phyloP scores from a whole-genome alignment of 2,113 vertebrate species.

The Hydrochoerus hydrochaeris region DNA sequence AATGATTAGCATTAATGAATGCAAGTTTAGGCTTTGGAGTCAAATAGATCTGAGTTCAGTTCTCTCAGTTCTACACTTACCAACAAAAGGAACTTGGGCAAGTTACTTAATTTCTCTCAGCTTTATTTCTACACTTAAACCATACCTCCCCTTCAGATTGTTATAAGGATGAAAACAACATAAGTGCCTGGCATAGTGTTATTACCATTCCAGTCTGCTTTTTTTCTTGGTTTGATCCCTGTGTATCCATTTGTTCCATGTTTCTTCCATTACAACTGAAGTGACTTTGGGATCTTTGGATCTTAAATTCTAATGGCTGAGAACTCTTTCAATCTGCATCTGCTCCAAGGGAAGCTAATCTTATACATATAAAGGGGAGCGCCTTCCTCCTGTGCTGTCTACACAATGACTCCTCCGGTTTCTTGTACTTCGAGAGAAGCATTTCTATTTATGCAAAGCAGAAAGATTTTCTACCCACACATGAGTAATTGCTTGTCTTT shows the following conservation, averaged over 20 bases:
- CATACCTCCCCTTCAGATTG: neutral
- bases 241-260: neutral
- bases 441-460: neutral
- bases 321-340: neutral
- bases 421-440: neutral
- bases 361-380: neutral
- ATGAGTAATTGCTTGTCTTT: neutral
- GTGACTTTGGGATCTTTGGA: slow-evolving; percentile 29
- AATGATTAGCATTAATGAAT: slow-evolving; percentile 69
- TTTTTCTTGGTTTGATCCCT: neutral
- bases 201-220: neutral
- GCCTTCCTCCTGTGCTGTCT: neutral
- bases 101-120: neutral
- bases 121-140: slow-evolving; percentile 21
- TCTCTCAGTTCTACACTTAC: neutral
- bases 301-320: neutral
- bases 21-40: slow-evolving; percentile 42
- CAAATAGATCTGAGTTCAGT: slow-evolving; percentile 3
- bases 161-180: neutral
- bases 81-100: neutral
- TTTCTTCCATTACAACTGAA: neutral
- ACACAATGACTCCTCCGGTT: neutral
- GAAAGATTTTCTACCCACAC: neutral
- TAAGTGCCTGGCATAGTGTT: neutral
- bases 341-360: neutral